Evolutionary conservation across 2,797 vertebrate species (phyloP).

Genomic region (Pseudocheirus occidentalis): DNA sequence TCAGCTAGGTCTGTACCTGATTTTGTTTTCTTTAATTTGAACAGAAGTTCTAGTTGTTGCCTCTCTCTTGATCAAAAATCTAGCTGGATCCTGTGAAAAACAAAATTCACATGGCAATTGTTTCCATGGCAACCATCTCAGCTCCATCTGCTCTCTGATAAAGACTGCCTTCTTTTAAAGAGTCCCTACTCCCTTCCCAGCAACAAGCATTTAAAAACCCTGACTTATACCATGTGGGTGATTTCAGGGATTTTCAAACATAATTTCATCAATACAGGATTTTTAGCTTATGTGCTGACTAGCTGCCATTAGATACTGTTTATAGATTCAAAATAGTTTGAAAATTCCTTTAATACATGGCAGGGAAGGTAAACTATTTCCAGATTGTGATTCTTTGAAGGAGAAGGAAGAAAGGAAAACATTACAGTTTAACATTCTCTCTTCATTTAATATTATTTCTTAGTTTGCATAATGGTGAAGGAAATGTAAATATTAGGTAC

Average conservation of each 20-base stretch:
- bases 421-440: conserved; percentile 16
- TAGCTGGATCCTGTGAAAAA: not conserved
- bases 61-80: not conserved
- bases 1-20: not conserved
- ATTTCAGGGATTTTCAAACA: not conserved
- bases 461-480: not conserved
- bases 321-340: not conserved
- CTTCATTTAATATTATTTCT: not conserved
- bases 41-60: not conserved
- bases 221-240: not conserved
- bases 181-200: not conserved
- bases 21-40: not conserved
- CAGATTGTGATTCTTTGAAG: not conserved
- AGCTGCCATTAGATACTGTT: not conserved
- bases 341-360: not conserved
- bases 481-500: conserved; percentile 7
- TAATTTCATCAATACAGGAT: not conserved
- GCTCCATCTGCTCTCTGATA: not conserved
- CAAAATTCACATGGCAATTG: not conserved
- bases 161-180: not conserved
- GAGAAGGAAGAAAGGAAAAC: not conserved
- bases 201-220: not conserved
- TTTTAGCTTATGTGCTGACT: not conserved
- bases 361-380: not conserved
- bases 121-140: not conserved